Evolutionary conservation across 92 coral and sea anemone genomes (phyloP).

Genomic region (Isaurus tuberculatus): DNA sequence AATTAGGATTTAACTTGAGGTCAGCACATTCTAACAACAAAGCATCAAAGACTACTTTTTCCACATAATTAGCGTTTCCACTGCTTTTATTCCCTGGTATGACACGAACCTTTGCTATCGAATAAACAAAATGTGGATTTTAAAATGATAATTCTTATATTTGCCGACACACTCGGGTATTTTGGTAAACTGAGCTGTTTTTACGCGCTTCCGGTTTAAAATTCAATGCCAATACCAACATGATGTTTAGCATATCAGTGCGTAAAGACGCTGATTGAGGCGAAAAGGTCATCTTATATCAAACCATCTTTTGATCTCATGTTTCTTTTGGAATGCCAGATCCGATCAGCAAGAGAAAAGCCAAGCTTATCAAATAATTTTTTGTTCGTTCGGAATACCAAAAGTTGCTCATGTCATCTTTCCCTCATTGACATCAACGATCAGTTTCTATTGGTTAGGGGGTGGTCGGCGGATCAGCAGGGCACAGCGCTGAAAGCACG

Average conservation of each 20-base stretch:
- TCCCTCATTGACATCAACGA: too few relatives aligned
- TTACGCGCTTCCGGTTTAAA: constrained; percentile 25
- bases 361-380: neutral
- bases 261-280: constrained; percentile 10
- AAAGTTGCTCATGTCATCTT: neutral
- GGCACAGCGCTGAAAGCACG: neutral
- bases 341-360: constrained; percentile 13
- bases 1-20: neutral
- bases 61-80: neutral
- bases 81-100: too few relatives aligned
- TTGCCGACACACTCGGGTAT: constrained; percentile 25
- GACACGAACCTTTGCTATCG: too few relatives aligned
- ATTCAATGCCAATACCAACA: constrained; percentile 27
- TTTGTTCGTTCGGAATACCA: neutral
- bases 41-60: neutral
- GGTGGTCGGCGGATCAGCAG: neutral
- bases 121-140: too few relatives aligned
- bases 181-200: constrained; percentile 42
- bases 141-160: constrained; percentile 8
- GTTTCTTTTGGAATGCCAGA: constrained; percentile 24
- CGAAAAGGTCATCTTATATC: constrained; percentile 10
- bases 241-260: constrained; percentile 17
- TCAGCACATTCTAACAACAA: neutral
- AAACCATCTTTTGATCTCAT: neutral
- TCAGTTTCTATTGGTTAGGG: neutral